phyloP scores from a whole-genome alignment of 2,888 invertebrate genomes.

The Brenthis hecate region DNA sequence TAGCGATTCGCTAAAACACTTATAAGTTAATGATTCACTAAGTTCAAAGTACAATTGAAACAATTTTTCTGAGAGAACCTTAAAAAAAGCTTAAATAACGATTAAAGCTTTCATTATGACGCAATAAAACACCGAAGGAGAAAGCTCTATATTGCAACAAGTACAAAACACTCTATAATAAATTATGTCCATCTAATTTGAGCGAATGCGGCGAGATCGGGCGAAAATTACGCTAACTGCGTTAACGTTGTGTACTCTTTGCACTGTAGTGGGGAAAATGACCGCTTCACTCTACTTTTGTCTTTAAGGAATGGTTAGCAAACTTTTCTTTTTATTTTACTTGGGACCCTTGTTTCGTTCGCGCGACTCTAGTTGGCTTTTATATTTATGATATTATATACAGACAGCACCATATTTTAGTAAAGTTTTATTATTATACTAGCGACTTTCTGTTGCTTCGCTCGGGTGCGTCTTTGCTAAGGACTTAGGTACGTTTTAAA shows the following conservation, averaged over 20 bases:
- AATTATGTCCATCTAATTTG: constrained; percentile 41
- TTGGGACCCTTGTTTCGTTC: background rate
- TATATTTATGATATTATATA: no score
- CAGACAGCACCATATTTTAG: no score
- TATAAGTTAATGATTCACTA: no score
- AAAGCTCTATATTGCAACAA: constrained; percentile 19
- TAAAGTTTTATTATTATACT: no score
- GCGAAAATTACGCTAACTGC: constrained; percentile 40
- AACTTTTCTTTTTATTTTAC: background rate
- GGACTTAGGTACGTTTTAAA: no score
- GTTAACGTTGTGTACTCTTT: constrained; percentile 37
- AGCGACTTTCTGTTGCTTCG: no score
- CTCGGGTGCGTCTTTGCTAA: no score
- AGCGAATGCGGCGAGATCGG: constrained; percentile 41
- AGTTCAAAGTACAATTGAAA: no score
- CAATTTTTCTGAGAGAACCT: no score
- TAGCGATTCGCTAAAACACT: no score
- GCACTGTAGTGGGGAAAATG: constrained; percentile 14
- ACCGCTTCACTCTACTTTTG: constrained; percentile 11
- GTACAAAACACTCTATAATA: constrained; percentile 40
- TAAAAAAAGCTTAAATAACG: constrained; percentile 7
- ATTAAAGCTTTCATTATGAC: background rate
- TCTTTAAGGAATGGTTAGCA: constrained; percentile 7
- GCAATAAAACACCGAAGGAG: background rate
- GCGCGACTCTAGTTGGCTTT: background rate